phyloP scores from a whole-genome alignment of 1,140 invertebrate species.

The Triops longicaudatus region DNA sequence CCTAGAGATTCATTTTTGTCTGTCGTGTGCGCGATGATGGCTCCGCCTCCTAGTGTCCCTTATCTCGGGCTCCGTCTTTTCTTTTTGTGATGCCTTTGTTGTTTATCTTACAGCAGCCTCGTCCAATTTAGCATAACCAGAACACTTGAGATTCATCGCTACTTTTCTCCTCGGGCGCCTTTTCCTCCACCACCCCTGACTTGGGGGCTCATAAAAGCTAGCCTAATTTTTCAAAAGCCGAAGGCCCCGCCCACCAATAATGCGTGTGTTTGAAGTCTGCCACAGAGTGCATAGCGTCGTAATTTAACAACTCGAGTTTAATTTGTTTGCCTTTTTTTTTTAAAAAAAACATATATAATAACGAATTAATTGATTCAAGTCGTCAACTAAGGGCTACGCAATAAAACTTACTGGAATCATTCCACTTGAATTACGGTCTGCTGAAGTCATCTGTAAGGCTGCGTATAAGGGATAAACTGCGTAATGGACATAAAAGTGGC shows the following conservation, averaged over 20 bases:
- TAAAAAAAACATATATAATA: no score
- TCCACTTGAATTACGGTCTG: no score
- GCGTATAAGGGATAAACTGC: no score
- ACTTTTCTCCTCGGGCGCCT: neutral
- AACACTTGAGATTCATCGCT: slow-evolving; percentile 15
- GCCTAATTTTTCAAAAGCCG: neutral
- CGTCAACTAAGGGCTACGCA: no score
- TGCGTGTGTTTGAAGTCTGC: no score
- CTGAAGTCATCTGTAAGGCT: no score
- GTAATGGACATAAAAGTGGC: no score
- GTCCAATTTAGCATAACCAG: slow-evolving; percentile 8
- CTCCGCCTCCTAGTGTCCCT: neutral
- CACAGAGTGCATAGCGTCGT: no score
- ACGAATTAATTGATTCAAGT: no score
- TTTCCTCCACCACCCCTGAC: neutral
- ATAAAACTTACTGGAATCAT: no score
- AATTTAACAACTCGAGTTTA: no score
- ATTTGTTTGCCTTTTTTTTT: no score
- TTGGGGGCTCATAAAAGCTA: neutral
- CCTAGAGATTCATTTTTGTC: neutral
- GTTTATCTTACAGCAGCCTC: slow-evolving; percentile 1
- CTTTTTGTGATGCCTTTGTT: neutral
- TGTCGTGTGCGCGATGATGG: neutral
- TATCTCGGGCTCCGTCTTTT: neutral
- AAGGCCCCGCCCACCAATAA: neutral